Conservation (phyloP, 2,113 vertebrate species). For the Shinisaurus crocodilurus region DNA sequence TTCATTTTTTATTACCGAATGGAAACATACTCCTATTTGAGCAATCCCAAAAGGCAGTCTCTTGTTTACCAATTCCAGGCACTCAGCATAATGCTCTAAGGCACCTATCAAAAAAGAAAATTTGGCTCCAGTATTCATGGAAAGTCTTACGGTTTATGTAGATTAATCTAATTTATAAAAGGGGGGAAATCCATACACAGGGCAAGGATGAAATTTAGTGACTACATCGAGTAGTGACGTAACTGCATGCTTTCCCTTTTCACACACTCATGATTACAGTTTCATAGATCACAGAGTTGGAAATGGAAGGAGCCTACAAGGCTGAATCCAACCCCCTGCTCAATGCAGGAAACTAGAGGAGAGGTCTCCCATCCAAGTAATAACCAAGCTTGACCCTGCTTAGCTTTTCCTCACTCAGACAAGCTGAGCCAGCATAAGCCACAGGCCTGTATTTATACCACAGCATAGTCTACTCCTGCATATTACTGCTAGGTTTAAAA, state of each 20-base stretch:
- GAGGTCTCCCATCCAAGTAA: too few relatives aligned
- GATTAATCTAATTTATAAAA: neutral
- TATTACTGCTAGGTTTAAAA: fast-evolving
- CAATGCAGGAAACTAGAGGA: too few relatives aligned
- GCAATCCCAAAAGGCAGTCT: slow-evolving; percentile 91
- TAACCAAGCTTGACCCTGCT: too few relatives aligned
- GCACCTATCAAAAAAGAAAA: slow-evolving; percentile 79
- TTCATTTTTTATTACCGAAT: slow-evolving; percentile 59
- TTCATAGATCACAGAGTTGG: too few relatives aligned
- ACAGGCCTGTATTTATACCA: too few relatives aligned
- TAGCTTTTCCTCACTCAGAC: too few relatives aligned
- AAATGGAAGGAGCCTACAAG: too few relatives aligned
- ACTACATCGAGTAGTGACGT: neutral
- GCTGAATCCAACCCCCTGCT: too few relatives aligned
- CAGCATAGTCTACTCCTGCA: fast-evolving
- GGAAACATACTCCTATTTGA: slow-evolving; percentile 89
- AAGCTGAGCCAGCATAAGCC: too few relatives aligned
- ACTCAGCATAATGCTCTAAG: slow-evolving; percentile 82
- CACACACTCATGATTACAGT: neutral
- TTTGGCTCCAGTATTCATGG: fast-evolving
- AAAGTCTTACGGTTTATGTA: neutral
- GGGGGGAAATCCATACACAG: neutral
- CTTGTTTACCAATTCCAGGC: slow-evolving; percentile 86
- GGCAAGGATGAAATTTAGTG: neutral
- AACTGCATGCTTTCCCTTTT: fast-evolving